Base-by-base conservation (phyloP, 1,140 invertebrate genomes). In the Heliconius hewitsoni region DNA sequence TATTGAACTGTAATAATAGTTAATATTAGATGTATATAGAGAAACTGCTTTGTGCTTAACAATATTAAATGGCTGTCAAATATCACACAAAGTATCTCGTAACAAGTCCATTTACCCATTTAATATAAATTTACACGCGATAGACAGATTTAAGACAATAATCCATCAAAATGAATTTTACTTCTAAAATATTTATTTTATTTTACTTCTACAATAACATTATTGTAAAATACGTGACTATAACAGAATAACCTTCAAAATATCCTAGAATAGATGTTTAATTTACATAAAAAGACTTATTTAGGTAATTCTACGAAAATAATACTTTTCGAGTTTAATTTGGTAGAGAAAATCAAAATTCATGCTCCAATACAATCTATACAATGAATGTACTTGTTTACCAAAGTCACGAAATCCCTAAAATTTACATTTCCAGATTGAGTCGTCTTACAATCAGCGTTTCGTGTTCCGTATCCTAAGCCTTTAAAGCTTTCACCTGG, bases 381-480 rank as follows among this genome's bases (percentile, higher is more conserved):
- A 81, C 76, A 55, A 78, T 81, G 60, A 30, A 1, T 34, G 30
- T 81, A 76, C 78, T 82, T 80, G 78, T 80, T 82, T 80, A 82
- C 81, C 55, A 78, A 84, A 84, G 81, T 84, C 77, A 82, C 83
- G 83, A 42, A 82, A 84, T 84, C 83, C 78, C 81, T 81, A 76
- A 83, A 83, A 84, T 84, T 84, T 84, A 84, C 83, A 84, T 84
- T 84, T 74, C 81, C 76, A 84, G 83, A 84, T 84, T 84, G 83
- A 84, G 81, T 84, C 78, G 81, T 84, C 81, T 84, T 82, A 82
- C 83, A 84, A 84, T 82, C 81, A 78, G 77, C 82, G 73, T 75
- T 81, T 81, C 81, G 77, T 83, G 79, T 83, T 79, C 77, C 71
- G 81, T 77, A 74, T 82, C 71, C 76, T 74, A 82, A 80, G 80